Percentiles rank a stretch among this genome's conserved stretches.
These are phyloP conservation scores for Nematolebias whitei DNA, from an alignment of 2,113 vertebrate genomes.

Conservation along the genomic window DNA sequence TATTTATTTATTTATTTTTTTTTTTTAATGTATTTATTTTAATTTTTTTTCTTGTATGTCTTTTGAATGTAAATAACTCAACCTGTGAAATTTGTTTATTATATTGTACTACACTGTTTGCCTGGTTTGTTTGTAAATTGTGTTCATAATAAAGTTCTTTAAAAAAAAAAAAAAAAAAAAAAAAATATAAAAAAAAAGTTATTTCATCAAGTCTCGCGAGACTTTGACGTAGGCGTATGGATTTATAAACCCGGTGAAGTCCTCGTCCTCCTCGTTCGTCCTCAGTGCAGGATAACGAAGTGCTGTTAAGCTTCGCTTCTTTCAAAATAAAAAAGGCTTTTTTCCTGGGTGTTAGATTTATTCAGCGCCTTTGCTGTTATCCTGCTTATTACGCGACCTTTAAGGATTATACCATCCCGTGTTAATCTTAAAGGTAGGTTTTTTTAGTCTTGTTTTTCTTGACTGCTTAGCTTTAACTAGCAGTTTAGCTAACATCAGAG, in stretches of 20 bases:
- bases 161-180: not conserved
- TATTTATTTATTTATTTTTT: too few species aligned
- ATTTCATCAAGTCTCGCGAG: constrained; percentile 66
- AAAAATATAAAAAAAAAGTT: too few species aligned
- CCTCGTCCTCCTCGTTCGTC: constrained; percentile 78
- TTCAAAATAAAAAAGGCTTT: accelerated
- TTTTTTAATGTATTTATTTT: too few species aligned
- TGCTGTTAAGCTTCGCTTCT: accelerated
- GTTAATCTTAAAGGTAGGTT: constrained; percentile 32
- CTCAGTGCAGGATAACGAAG: constrained; percentile 83
- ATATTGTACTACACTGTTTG: too few species aligned
- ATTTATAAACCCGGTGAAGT: constrained; percentile 47
- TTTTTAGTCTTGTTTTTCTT: not conserved
- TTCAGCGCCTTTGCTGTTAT: accelerated
- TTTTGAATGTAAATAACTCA: too few species aligned
- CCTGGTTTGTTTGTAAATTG: too few species aligned
- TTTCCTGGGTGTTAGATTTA: too few species aligned
- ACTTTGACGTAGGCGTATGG: not conserved
- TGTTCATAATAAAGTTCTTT: not conserved
- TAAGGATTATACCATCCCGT: accelerated
- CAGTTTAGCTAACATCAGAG: constrained; percentile 5
- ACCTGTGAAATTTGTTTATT: too few species aligned
- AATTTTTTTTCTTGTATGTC: too few species aligned
- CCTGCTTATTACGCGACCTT: accelerated
- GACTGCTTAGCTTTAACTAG: constrained; percentile 44